Conservation (phyloP, 2,113 vertebrate genomes). For the Psophia crepitans region DNA sequence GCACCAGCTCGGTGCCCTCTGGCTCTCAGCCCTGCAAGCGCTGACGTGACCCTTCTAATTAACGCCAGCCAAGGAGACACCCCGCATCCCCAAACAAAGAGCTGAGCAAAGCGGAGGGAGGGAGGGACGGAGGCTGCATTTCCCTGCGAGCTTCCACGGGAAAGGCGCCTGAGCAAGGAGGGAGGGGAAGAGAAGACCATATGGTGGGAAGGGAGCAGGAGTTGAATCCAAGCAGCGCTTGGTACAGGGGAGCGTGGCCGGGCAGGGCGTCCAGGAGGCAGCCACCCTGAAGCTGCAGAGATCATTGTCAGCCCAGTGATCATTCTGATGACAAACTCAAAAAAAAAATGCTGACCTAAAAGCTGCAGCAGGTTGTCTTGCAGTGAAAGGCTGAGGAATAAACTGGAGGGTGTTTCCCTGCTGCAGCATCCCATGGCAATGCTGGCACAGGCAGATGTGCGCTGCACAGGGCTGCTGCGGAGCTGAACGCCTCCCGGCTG, state of each 20-base stretch:
- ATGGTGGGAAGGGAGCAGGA: not conserved
- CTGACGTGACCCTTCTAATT: not conserved
- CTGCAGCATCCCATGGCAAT: not conserved
- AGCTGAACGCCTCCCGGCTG: not conserved
- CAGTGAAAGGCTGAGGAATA: not conserved
- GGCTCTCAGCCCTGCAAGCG: not conserved
- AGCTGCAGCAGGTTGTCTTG: not conserved
- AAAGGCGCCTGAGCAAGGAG: not conserved
- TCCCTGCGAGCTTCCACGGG: not conserved
- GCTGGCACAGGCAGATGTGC: not conserved
- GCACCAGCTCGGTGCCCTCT: not conserved
- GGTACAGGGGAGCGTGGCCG: not conserved
- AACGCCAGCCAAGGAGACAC: not conserved
- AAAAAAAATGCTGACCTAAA: not conserved
- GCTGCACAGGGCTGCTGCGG: not conserved
- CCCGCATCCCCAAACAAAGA: not conserved
- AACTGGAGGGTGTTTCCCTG: not conserved
- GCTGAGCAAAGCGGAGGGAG: not conserved
- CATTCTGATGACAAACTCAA: not conserved
- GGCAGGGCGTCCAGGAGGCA: not conserved
- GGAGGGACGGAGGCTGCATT: not conserved
- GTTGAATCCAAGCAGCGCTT: not conserved
- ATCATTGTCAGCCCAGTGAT: not conserved
- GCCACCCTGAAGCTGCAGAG: not conserved
- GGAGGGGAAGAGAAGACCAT: not conserved